phyloP scores from a whole-genome alignment of 1,140 invertebrate species.

The Scylla paramamosain region DNA sequence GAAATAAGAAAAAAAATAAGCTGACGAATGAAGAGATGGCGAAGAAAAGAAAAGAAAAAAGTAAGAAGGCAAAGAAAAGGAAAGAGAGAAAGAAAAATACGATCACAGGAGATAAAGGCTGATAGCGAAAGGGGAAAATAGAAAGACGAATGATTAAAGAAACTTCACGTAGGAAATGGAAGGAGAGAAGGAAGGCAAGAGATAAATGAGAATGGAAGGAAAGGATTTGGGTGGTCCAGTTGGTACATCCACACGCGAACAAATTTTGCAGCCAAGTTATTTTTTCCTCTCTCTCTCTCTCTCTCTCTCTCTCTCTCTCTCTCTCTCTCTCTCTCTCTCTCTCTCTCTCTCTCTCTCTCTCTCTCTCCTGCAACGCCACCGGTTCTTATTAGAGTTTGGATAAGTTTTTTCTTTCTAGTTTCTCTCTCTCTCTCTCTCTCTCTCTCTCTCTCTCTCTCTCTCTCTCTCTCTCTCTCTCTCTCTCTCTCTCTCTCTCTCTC shows the following conservation, averaged over 20 bases:
- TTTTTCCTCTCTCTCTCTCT: background rate
- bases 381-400: no score
- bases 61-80: background rate
- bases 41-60: no score
- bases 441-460: background rate
- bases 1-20: no score
- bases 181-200: slow-evolving; percentile 6
- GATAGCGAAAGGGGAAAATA: background rate
- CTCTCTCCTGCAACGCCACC: background rate
- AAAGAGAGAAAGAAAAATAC: background rate
- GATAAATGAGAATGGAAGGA: slow-evolving; percentile 6
- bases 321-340: background rate
- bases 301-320: background rate
- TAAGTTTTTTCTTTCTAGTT: background rate
- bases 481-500: background rate
- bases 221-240: no score
- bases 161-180: background rate
- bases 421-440: background rate
- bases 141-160: background rate
- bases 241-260: no score
- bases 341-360: background rate
- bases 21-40: no score
- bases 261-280: background rate
- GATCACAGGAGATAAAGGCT: background rate
- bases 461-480: background rate